These are phyloP conservation scores for Polypedilum vanderplanki DNA, from an alignment of 1,140 invertebrate genomes.

Conservation along the genomic window DNA sequence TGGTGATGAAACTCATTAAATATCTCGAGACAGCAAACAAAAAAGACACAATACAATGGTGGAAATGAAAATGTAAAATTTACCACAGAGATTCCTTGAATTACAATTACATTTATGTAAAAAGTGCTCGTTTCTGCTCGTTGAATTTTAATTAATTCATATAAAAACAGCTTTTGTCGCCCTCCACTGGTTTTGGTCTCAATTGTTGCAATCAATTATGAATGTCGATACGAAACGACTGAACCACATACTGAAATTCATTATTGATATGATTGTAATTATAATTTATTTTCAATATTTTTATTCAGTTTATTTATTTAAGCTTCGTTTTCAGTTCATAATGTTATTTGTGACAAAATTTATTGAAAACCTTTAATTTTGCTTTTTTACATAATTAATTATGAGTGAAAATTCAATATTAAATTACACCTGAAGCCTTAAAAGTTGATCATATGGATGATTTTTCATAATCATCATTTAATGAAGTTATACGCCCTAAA, in stretches of 20 bases:
- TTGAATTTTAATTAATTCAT: conserved; percentile 20
- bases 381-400: no score
- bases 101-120: conserved; percentile 20
- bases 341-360: no score
- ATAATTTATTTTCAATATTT: neutral
- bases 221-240: neutral
- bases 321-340: no score
- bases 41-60: neutral
- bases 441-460: no score
- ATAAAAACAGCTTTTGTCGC: neutral
- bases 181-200: neutral
- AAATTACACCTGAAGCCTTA: no score
- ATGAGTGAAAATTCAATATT: no score
- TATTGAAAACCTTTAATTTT: no score
- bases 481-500: no score
- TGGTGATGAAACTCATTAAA: neutral
- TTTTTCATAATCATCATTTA: no score
- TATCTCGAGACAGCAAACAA: neutral
- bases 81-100: conserved; percentile 16
- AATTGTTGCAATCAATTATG: neutral
- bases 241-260: neutral
- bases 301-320: no score
- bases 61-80: neutral
- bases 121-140: conserved; percentile 1
- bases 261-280: conserved; percentile 14